phyloP scores from a whole-genome alignment of 2,797 vertebrate species.

The Takifugu ocellatus region DNA sequence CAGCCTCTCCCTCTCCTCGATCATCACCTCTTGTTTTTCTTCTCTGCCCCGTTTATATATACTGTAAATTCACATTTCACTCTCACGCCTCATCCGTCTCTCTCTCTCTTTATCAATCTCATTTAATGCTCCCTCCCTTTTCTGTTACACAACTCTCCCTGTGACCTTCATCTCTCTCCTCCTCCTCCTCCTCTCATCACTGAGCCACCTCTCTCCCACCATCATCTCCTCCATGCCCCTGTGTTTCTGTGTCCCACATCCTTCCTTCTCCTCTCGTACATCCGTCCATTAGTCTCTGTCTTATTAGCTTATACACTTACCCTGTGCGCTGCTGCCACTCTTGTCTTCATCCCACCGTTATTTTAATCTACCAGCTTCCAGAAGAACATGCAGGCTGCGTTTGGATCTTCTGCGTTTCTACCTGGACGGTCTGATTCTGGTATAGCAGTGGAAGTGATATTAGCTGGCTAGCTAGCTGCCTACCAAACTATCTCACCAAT shows the following conservation, averaged over 20 bases:
- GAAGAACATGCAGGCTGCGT: no score
- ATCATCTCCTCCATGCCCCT: constrained; percentile 9
- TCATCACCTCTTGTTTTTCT: constrained; percentile 18
- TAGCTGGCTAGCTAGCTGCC: no score
- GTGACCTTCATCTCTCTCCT: constrained; percentile 37
- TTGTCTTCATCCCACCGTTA: background rate
- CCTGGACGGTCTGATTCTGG: no score
- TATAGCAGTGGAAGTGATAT: no score
- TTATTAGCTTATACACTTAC: background rate
- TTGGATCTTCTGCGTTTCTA: no score
- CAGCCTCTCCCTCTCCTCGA: constrained; percentile 20
- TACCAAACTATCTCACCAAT: no score
- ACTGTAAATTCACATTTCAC: constrained; percentile 7
- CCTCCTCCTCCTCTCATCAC: background rate
- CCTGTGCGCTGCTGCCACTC: background rate
- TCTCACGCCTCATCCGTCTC: constrained; percentile 5
- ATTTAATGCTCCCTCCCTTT: constrained; percentile 21
- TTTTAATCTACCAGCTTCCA: no score
- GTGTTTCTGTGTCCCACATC: constrained; percentile 2
- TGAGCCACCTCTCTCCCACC: constrained; percentile 4
- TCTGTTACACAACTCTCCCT: constrained; percentile 30
- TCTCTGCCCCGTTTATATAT: constrained; percentile 6
- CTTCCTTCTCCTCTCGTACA: background rate
- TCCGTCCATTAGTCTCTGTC: constrained; percentile 3
- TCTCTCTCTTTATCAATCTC: constrained; percentile 14